These are phyloP conservation scores for Kryptolebias marmoratus DNA, from an alignment of 2,113 vertebrate genomes.

Conservation along the genomic window DNA sequence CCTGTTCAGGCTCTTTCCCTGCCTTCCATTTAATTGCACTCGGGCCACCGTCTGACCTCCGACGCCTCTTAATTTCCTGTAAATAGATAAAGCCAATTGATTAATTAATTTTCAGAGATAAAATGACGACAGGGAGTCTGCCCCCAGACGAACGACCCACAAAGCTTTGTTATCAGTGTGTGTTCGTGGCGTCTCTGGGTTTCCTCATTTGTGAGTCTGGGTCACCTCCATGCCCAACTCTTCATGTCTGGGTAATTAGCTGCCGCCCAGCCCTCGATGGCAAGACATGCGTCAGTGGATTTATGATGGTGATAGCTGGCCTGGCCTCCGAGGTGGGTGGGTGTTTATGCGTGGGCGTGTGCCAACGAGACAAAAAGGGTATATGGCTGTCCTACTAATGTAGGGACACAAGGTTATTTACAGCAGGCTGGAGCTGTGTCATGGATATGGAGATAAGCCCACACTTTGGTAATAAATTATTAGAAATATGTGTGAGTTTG, in stretches of 20 bases:
- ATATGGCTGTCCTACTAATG: conserved; percentile 77
- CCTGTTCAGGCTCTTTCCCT: neutral
- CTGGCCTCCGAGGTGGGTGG: conserved; percentile 42
- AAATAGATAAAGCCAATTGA: conserved; percentile 33
- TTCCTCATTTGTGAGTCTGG: conserved; percentile 45
- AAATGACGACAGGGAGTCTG: conserved; percentile 11
- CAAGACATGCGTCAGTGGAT: conserved; percentile 59
- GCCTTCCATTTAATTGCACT: neutral
- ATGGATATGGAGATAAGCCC: conserved; percentile 75
- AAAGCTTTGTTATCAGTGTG: conserved; percentile 15
- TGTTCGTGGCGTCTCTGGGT: conserved; percentile 39
- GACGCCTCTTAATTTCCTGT: conserved; percentile 21
- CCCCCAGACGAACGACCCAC: neutral
- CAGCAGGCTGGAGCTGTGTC: conserved; percentile 62
- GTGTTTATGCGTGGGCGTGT: conserved; percentile 49
- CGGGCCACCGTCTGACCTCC: neutral
- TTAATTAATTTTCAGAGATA: conserved; percentile 17
- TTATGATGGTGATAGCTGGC: conserved; percentile 61
- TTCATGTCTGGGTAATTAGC: conserved; percentile 80
- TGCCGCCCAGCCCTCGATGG: conserved; percentile 50
- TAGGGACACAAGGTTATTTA: conserved; percentile 76
- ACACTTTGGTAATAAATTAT: conserved; percentile 73
- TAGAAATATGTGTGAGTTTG: conserved; percentile 22
- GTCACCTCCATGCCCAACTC: conserved; percentile 65
- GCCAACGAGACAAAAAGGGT: conserved; percentile 57